Conservation (phyloP, 2,113 vertebrate species). For the Macaca mulatta region DNA sequence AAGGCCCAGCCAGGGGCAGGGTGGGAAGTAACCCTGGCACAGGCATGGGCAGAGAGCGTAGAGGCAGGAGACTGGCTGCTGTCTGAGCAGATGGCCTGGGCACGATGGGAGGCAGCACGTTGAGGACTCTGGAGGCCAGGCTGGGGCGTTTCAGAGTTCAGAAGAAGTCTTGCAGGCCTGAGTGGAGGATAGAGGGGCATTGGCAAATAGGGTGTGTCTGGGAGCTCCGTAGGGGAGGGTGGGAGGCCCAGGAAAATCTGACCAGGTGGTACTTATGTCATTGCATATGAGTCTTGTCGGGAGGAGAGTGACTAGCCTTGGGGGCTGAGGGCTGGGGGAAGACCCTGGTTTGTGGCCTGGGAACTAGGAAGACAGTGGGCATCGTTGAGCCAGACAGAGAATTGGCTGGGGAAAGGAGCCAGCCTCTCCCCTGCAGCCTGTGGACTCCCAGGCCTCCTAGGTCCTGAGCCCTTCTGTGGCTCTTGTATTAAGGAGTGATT, state of each 20-base stretch:
- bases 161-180: background rate
- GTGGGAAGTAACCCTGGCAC: background rate
- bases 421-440: background rate
- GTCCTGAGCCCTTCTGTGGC: background rate
- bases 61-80: background rate
- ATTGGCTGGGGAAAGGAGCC: background rate
- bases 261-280: background rate
- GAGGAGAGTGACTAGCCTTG: no score
- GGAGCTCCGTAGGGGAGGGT: background rate
- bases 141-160: background rate
- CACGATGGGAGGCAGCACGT: background rate
- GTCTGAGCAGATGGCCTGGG: background rate
- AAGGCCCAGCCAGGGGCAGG: background rate
- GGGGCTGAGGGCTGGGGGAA: background rate
- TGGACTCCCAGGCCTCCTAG: background rate
- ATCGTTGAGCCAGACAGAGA: background rate
- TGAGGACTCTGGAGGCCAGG: background rate
- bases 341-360: background rate
- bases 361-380: background rate
- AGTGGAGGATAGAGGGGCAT: background rate
- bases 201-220: background rate
- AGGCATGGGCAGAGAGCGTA: background rate
- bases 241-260: background rate
- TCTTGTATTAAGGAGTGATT: background rate
- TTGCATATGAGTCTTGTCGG: background rate